A percentile compares a stretch with the other conserved stretches of the same genome.
Conservation (phyloP, 2,797 vertebrate genomes). For the Eremophila alpestris region DNA sequence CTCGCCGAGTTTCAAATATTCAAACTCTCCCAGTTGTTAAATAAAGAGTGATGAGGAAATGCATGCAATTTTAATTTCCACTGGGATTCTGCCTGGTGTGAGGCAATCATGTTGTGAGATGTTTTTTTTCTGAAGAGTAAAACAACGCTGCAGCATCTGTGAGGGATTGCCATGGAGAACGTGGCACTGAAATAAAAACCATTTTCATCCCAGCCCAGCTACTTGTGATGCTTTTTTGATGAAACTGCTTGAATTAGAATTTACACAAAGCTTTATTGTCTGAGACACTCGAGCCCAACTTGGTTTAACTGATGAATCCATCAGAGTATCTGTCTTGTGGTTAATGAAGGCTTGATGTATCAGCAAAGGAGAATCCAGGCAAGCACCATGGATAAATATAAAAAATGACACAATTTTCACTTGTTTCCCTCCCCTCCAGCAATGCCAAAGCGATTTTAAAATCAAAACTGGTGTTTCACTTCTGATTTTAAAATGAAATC, state of each 20-base stretch:
- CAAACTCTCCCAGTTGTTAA: conserved; percentile 70
- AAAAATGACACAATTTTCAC: background rate
- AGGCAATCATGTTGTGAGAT: conserved; percentile 65
- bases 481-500: background rate
- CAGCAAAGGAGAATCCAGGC: background rate
- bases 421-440: background rate
- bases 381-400: background rate
- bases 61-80: conserved; percentile 73
- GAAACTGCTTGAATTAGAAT: conserved; percentile 26
- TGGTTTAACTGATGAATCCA: conserved; percentile 28
- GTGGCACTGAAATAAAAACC: conserved; percentile 11
- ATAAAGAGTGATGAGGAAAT: conserved; percentile 73
- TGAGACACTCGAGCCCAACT: background rate
- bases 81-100: conserved; percentile 61
- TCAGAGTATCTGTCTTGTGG: background rate
- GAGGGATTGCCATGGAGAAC: conserved; percentile 17
- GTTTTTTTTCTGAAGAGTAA: conserved; percentile 47
- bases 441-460: background rate
- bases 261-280: conserved; percentile 22
- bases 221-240: background rate
- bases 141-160: conserved; percentile 7
- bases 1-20: conserved; percentile 68
- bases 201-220: conserved; percentile 17
- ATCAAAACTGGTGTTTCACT: background rate
- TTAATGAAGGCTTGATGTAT: background rate